Percentiles rank a stretch among this genome's conserved stretches.
These are phyloP conservation scores for Mionectes olivaceus DNA, from an alignment of 2,797 vertebrate genomes.

Conservation along the genomic window DNA sequence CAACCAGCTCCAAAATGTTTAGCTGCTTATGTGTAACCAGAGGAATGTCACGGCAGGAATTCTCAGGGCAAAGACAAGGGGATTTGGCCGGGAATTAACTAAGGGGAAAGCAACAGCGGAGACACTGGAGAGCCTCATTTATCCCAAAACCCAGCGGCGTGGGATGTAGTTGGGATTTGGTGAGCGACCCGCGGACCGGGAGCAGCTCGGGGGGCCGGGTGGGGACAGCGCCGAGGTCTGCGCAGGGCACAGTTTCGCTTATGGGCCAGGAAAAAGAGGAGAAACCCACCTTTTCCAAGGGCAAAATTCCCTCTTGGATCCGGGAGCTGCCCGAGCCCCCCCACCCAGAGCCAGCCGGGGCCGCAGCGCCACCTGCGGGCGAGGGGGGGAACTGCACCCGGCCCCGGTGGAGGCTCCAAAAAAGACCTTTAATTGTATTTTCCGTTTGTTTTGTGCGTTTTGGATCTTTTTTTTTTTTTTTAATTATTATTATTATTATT, in stretches of 20 bases:
- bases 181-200: fast-evolving
- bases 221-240: background rate
- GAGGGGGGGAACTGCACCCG: fast-evolving
- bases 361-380: background rate
- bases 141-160: background rate
- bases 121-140: fast-evolving
- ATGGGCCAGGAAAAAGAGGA: background rate
- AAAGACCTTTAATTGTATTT: background rate
- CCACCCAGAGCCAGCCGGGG: background rate
- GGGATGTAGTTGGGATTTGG: background rate
- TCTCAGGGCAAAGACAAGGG: background rate
- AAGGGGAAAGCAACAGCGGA: background rate
- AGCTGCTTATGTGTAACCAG: background rate
- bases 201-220: background rate
- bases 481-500: no score
- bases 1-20: background rate
- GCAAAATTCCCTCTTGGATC: fast-evolving
- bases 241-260: fast-evolving
- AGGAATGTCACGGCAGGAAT: background rate
- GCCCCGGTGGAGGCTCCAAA: fast-evolving
- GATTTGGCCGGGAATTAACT: background rate
- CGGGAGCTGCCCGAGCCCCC: background rate
- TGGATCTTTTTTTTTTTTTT: no score
- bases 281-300: background rate
- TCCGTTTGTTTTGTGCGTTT: background rate